Base-by-base conservation (phyloP, 2,113 vertebrate genomes). In the Scytalopus superciliaris region DNA sequence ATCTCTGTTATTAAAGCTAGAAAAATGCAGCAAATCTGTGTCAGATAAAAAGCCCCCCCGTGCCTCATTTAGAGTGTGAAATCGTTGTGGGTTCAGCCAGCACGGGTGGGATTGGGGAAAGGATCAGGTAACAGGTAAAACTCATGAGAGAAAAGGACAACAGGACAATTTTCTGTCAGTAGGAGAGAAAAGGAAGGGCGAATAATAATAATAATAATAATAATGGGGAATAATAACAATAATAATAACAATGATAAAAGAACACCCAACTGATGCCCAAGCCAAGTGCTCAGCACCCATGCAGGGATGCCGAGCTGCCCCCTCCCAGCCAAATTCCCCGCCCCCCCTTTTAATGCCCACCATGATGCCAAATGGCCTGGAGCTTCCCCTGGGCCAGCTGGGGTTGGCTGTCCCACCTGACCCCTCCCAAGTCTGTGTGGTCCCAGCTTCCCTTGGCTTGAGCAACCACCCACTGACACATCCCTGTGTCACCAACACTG, bases 21-120 rank as follows among this genome's bases (percentile, higher is more conserved):
- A 66, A 44, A 49, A 77, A 80, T 17, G 14, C 30, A 69, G 50
- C 8, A 7, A 0, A 2, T 72, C 21, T 76, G 10, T 33, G 2
- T 1, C 47, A 80, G 22, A 80, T 19, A 56, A 53, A 14, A 70
- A 49, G 39, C 25, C 18, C 18, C 9, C 31, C 50, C 0, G 0
- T 57, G 60, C 18, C 49, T 80, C 50, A 37, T 19, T 47, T 27
- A 23, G 4, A 47, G 60, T 10, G 10, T 23, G 40, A 81, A 91
- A 37, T 37, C 13, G 25, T 53, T 37, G 42, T 56, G 62, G 27
- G 12, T 75, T 21, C 50, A 39, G 31, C 23, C 28, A 19, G 23
- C 22, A 28, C 27, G 35, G 52, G 30, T 19, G 50, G 22, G 37
- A 25, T 42, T 16, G 12, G 30, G 22, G 37, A 72, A 16, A 72